Evolutionary conservation across 2,113 vertebrate genomes (phyloP).

Genomic region (Nibea albiflora): DNA sequence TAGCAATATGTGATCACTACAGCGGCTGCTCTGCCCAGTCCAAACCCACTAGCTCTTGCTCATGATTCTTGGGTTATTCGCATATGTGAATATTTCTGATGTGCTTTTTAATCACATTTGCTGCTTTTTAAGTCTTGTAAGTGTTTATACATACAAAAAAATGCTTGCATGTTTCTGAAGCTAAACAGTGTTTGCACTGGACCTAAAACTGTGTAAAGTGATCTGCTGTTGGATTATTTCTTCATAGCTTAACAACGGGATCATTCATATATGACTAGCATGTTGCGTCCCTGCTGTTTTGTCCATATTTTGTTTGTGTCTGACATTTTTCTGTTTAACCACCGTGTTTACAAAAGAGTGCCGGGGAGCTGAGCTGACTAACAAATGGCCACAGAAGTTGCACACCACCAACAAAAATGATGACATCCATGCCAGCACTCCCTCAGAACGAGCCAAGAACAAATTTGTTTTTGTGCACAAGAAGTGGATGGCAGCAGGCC

Average conservation of each 20-base stretch:
- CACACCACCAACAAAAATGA: slow-evolving; percentile 1
- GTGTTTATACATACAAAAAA: not conserved
- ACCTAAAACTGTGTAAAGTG: not conserved
- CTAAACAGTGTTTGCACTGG: not conserved
- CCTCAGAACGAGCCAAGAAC: slow-evolving; percentile 12
- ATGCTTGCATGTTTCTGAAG: not conserved
- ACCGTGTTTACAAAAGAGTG: not conserved
- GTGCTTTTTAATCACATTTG: not conserved
- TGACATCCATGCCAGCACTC: slow-evolving; percentile 4
- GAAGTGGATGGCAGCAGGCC: not conserved
- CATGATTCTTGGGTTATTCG: not conserved
- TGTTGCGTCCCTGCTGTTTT: not conserved
- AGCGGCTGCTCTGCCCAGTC: not conserved
- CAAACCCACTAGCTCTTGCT: not conserved
- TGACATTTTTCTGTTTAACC: not conserved
- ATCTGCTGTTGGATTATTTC: not conserved
- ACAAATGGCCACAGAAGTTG: not conserved
- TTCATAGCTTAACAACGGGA: not conserved
- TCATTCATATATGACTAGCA: not conserved
- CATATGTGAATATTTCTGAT: not conserved
- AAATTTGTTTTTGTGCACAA: slow-evolving; percentile 15
- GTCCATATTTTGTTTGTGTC: not conserved
- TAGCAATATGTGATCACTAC: no score
- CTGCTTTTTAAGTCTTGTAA: not conserved
- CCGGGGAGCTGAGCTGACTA: slow-evolving; percentile 1